Evolutionary conservation across 2,797 vertebrate genomes (phyloP), one percentile per base, ranked within the genome.

Genomic region (Buceros bicornis): DNA sequence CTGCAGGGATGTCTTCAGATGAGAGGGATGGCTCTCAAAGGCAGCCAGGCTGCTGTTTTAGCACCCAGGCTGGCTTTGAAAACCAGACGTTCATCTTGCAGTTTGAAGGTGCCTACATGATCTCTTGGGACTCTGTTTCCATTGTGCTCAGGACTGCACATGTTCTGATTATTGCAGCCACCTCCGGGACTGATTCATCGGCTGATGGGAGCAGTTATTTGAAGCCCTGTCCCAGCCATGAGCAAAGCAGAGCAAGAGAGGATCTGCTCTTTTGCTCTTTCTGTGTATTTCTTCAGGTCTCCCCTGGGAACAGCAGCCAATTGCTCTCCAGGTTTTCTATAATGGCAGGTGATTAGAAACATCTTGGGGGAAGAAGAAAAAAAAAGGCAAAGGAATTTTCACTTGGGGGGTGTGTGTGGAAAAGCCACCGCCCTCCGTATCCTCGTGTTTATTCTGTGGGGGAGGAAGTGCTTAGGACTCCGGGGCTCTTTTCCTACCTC

Each of bases 171-270:
- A 58, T 40, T 84, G 88, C 94, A 91, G 3, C 88, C 88, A 69
- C 92, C 92, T 69, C 90, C n/a, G 13, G 85, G 65, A n/a, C 90
- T 93, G 85, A 91, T 66, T 71, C 82, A 81, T 26, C 65, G 33
- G 5, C 40, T 48, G 74, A 62, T 64, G 79, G 79, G 51, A 89
- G 82, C 57, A 8, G 28, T 47, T 53, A 11, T 26, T 61, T 78
- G 92, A 29, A 71, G 74, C 40, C 82, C 57, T 67, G 90, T 78
- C 84, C 84, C 61, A 60, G 37, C 6, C 3, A 0, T 42, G 78
- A 78, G 88, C 78, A 29, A 25, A 84, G 77, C 81, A 64, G 73
- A 82, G 73, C 24, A 21, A 61, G 35, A 48, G 10, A 57, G 19
- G 45, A 85, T 48, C 87, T 87, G 37, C 25, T 79, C 69, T 53